phyloP scores from a whole-genome alignment of 1,140 invertebrate genomes.

The Hirudo medicinalis region DNA sequence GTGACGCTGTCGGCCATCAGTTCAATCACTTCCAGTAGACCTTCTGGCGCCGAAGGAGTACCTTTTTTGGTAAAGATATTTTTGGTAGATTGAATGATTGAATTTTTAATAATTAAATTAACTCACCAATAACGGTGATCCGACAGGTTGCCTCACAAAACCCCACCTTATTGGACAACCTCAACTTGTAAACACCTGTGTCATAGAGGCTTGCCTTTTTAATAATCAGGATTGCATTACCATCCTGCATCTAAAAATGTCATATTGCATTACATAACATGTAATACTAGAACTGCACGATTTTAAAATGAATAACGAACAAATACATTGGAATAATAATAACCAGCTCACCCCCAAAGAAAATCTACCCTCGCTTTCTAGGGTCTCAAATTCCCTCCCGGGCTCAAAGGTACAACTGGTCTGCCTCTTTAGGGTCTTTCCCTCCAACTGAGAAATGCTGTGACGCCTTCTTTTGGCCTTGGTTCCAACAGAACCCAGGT shows the following conservation, averaged over 20 bases:
- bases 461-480: background rate
- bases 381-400: background rate
- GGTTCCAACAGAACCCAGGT: background rate
- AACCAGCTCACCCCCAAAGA: too few species aligned
- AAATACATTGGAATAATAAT: too few species aligned
- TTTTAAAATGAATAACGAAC: too few species aligned
- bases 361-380: too few species aligned
- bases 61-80: conserved; percentile 41
- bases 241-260: background rate
- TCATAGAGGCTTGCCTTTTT: background rate
- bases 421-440: background rate
- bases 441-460: conserved; percentile 1
- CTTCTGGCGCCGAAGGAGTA: conserved; percentile 72
- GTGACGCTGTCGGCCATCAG: conserved; percentile 85
- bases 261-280: too few species aligned
- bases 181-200: background rate
- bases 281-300: too few species aligned
- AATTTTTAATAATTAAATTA: background rate
- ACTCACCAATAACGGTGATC: background rate
- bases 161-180: background rate
- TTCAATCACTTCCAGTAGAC: conserved; percentile 71
- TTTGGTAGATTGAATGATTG: background rate
- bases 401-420: background rate
- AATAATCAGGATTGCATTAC: background rate
- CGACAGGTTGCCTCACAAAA: background rate